These are phyloP conservation scores for Pitangus sulphuratus DNA, from an alignment of 2,797 vertebrate genomes.

Conservation along the genomic window DNA sequence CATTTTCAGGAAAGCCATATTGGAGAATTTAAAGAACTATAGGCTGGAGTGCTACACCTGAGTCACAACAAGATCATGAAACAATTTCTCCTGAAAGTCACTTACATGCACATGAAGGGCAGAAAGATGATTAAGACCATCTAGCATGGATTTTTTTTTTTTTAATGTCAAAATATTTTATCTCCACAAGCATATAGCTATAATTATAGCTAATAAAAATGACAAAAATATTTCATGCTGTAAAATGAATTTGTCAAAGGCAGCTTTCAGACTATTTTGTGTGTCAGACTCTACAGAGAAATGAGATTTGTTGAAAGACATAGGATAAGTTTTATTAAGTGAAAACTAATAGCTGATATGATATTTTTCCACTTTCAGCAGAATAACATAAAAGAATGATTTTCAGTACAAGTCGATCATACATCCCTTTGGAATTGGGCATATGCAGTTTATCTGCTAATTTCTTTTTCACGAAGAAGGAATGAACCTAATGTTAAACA, in stretches of 20 bases:
- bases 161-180: neutral
- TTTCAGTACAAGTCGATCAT: neutral
- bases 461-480: neutral
- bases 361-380: neutral
- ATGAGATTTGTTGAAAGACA: neutral
- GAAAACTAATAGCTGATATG: neutral
- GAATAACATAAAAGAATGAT: neutral
- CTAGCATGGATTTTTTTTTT: neutral
- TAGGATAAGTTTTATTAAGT: neutral
- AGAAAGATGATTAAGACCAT: neutral
- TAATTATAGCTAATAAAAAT: neutral
- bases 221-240: neutral
- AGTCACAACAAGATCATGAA: neutral
- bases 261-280: neutral
- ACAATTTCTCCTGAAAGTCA: neutral
- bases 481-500: neutral
- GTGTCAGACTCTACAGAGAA: neutral
- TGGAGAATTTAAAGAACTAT: neutral
- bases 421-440: neutral
- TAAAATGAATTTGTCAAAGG: neutral
- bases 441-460: neutral
- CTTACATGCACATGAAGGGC: neutral
- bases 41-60: neutral
- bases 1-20: neutral
- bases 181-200: neutral